Evolutionary conservation across 2,888 invertebrate species (phyloP).

Genomic region (Quadroppia sp.): DNA sequence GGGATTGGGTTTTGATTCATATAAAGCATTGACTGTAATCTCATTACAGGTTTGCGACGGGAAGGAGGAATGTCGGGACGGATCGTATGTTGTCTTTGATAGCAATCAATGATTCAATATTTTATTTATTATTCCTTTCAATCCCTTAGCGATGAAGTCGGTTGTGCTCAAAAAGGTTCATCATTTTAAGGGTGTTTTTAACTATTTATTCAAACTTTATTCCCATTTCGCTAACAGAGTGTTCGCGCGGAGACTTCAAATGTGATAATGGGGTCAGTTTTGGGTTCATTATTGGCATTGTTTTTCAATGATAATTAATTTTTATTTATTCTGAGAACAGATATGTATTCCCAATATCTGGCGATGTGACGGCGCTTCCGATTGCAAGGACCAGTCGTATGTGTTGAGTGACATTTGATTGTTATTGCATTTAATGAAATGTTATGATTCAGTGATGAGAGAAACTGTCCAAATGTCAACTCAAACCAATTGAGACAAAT

Average conservation of each 20-base stretch:
- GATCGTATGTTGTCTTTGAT: slow-evolving; percentile 28
- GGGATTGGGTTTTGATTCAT: slow-evolving; percentile 20
- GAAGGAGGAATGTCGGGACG: slow-evolving; percentile 46
- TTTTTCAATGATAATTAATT: neutral
- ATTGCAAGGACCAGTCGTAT: slow-evolving; percentile 43
- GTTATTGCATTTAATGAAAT: neutral
- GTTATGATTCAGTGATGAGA: slow-evolving; percentile 24
- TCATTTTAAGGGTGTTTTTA: neutral
- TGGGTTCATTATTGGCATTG: neutral
- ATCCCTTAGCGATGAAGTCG: slow-evolving; percentile 42
- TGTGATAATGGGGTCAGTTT: slow-evolving; percentile 44
- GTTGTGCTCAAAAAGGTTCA: slow-evolving; percentile 43
- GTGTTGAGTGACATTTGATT: neutral
- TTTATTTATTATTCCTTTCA: neutral
- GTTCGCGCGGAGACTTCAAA: slow-evolving; percentile 45
- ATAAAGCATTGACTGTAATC: neutral
- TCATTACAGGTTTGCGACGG: slow-evolving; percentile 46
- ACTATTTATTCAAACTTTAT: neutral
- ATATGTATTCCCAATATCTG: slow-evolving; percentile 44
- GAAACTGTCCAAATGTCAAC: slow-evolving; percentile 29
- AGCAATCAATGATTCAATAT: neutral
- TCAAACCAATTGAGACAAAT: slow-evolving; percentile 21
- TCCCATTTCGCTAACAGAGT: slow-evolving; percentile 39
- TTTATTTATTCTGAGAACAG: neutral
- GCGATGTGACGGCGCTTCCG: slow-evolving; percentile 43